Conservation (phyloP, 2,797 vertebrate genomes). For the Telmatherina bonti region DNA sequence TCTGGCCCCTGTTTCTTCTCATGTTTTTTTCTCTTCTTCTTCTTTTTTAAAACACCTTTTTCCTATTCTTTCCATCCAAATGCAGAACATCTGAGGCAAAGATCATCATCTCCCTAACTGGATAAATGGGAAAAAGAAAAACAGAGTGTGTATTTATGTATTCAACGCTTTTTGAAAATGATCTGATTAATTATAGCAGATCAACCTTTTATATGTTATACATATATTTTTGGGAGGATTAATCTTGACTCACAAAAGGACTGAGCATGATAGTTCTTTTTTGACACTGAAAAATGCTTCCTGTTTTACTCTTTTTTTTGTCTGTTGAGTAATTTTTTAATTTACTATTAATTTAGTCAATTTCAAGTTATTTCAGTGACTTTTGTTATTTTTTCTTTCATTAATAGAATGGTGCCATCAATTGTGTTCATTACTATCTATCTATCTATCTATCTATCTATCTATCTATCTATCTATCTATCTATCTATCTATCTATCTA, state of each 20-base stretch:
- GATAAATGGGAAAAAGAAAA: background rate
- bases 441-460: no score
- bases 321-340: no score
- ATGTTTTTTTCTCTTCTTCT: conserved; percentile 2
- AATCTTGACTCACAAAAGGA: no score
- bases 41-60: background rate
- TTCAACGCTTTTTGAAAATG: background rate
- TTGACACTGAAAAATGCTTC: background rate
- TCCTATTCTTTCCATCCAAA: conserved; percentile 19
- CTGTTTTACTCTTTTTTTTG: no score
- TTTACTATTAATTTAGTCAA: no score
- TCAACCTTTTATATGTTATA: background rate
- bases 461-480: no score
- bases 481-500: no score
- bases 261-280: no score
- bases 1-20: conserved; percentile 2
- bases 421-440: no score
- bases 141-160: background rate
- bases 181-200: background rate
- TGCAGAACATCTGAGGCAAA: conserved; percentile 30
- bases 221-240: background rate
- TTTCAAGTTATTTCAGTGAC: no score
- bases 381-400: no score
- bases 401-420: no score
- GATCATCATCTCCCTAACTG: conserved; percentile 16